Conservation (phyloP, 1,140 invertebrate genomes). For the Oscheius sp. region DNA sequence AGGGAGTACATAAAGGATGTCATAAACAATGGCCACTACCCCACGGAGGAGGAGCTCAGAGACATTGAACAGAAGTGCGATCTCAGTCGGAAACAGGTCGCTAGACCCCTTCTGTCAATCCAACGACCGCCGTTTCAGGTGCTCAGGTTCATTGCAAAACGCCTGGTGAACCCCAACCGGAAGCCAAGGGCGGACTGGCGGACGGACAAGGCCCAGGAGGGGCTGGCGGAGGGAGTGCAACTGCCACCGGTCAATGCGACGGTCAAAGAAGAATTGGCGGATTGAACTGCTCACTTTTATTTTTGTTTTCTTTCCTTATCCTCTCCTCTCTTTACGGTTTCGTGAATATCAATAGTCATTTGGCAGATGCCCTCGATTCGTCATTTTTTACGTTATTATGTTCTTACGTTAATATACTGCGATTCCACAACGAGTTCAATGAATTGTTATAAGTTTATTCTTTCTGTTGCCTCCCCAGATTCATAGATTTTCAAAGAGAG, state of each 20-base stretch:
- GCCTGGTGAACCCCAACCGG: conserved; percentile 24
- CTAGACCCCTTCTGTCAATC: too few species aligned
- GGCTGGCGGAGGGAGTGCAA: not conserved
- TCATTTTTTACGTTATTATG: too few species aligned
- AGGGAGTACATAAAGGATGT: conserved; percentile 34
- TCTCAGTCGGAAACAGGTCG: conserved; percentile 29
- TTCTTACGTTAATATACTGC: too few species aligned
- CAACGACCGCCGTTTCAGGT: conserved; percentile 10
- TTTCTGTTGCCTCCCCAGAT: too few species aligned
- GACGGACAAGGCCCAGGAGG: not conserved
- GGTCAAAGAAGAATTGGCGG: not conserved
- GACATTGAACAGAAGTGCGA: conserved; percentile 33
- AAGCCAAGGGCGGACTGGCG: conserved; percentile 20
- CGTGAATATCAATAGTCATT: too few species aligned
- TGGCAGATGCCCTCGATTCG: too few species aligned
- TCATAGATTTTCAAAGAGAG: too few species aligned
- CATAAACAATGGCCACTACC: conserved; percentile 33
- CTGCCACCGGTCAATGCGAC: not conserved
- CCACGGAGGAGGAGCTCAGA: conserved; percentile 26
- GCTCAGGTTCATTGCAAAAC: conserved; percentile 31
- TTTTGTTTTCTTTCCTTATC: not conserved
- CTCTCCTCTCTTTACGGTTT: too few species aligned
- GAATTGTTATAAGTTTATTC: too few species aligned
- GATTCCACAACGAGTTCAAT: too few species aligned
- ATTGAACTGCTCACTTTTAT: too few species aligned